These are phyloP conservation scores for Lamellibrachia columna DNA, from an alignment of 2,888 invertebrate species.

Conservation along the genomic window DNA sequence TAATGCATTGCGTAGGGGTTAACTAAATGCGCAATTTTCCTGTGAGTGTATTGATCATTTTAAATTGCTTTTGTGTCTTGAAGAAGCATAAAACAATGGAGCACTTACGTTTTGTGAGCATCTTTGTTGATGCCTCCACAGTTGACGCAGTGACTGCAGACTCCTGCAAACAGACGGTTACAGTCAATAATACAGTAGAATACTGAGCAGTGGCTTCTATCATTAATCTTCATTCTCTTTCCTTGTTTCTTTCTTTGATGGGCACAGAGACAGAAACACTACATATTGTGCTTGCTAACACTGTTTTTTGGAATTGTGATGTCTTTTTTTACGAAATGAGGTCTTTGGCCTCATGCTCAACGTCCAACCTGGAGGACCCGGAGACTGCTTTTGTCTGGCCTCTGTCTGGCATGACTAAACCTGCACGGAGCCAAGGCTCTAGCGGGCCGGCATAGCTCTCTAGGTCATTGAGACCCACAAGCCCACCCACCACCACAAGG, in stretches of 20 bases:
- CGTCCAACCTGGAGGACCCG: too few species aligned
- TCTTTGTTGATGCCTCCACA: neutral
- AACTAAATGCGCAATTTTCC: neutral
- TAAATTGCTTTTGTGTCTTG: neutral
- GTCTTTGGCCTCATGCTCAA: too few species aligned
- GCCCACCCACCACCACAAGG: too few species aligned
- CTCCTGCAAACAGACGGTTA: neutral
- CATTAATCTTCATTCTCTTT: neutral
- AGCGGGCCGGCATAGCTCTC: too few species aligned
- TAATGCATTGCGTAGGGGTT: neutral
- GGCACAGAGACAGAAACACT: too few species aligned
- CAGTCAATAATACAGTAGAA: neutral
- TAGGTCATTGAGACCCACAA: too few species aligned
- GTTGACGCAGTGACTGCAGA: neutral
- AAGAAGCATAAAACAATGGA: neutral
- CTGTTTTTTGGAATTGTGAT: too few species aligned
- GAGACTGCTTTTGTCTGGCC: too few species aligned
- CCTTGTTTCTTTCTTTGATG: neutral
- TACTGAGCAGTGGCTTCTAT: neutral
- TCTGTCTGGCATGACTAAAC: too few species aligned
- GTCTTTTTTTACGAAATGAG: too few species aligned
- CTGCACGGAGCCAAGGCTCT: too few species aligned
- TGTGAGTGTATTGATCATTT: neutral
- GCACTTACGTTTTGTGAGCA: conserved; percentile 1
- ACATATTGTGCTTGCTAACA: too few species aligned